Evolutionary conservation across 2,113 vertebrate species (phyloP).

Genomic region (Oryzias curvinotus): DNA sequence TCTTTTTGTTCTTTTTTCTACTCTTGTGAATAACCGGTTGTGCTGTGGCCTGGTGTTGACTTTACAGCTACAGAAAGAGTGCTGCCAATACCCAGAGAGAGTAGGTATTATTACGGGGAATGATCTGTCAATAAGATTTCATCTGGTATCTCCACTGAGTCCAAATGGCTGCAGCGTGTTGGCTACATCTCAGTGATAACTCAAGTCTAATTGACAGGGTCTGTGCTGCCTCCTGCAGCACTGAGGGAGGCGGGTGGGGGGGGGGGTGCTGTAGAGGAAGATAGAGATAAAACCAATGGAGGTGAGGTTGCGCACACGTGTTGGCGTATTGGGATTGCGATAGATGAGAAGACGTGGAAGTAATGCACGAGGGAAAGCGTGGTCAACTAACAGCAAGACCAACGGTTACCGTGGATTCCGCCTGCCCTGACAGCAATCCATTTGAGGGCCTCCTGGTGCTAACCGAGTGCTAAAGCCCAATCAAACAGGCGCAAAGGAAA

Average conservation of each 20-base stretch:
- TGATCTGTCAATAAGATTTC: slow-evolving; percentile 48
- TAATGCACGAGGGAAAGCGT: slow-evolving; percentile 34
- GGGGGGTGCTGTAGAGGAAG: slow-evolving; percentile 44
- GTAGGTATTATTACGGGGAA: slow-evolving; percentile 51
- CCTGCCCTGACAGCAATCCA: slow-evolving; percentile 64
- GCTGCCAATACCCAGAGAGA: slow-evolving; percentile 37
- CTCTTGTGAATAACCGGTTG: slow-evolving; percentile 22
- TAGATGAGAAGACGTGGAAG: slow-evolving; percentile 3
- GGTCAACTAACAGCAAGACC: slow-evolving; percentile 39
- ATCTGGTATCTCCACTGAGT: slow-evolving; percentile 29
- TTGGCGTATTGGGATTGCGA: background rate
- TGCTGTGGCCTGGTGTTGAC: slow-evolving; percentile 10
- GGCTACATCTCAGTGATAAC: slow-evolving; percentile 45
- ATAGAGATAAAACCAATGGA: slow-evolving; percentile 8
- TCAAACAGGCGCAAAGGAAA: slow-evolving; percentile 58
- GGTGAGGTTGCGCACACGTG: slow-evolving; percentile 3
- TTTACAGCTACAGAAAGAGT: slow-evolving; percentile 32
- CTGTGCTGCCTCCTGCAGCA: slow-evolving; percentile 35
- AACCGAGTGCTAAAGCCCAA: slow-evolving; percentile 72
- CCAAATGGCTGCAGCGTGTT: slow-evolving; percentile 36
- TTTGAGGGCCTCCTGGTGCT: slow-evolving; percentile 52
- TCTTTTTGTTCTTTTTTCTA: background rate
- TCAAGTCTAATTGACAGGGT: slow-evolving; percentile 56
- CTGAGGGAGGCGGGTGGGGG: slow-evolving; percentile 13
- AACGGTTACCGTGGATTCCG: slow-evolving; percentile 34